Evolutionary conservation across 2,113 vertebrate genomes (phyloP).

Genomic region (Tyrannus savana): DNA sequence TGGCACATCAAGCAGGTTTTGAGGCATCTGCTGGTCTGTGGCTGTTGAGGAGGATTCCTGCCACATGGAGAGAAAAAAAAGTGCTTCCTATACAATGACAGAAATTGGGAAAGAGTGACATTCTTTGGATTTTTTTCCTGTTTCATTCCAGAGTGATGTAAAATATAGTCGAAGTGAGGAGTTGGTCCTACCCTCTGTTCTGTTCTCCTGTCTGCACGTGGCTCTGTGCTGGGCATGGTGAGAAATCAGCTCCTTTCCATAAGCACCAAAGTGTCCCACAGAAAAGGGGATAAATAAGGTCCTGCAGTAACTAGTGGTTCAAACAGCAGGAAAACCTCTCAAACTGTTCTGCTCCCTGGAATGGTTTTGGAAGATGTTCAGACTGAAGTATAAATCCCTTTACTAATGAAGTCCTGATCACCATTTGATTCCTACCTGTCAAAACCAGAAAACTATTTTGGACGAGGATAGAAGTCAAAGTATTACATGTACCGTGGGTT

Average conservation of each 20-base stretch:
- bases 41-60: neutral
- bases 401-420: neutral
- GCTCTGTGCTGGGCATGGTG: rapidly evolving
- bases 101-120: neutral
- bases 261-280: neutral
- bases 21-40: neutral
- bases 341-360: neutral
- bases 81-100: neutral
- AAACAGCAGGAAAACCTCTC: neutral
- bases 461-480: neutral
- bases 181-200: neutral
- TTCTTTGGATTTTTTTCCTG: neutral
- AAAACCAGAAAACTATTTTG: neutral
- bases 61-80: neutral
- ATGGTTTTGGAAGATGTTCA: neutral
- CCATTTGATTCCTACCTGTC: neutral
- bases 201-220: neutral
- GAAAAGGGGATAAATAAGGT: neutral
- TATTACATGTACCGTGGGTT: neutral
- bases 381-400: neutral
- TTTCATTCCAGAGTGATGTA: neutral
- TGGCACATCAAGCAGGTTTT: neutral
- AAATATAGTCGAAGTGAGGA: neutral
- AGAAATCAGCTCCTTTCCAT: neutral
- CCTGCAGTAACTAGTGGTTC: neutral